Base-by-base conservation (phyloP, 1,140 invertebrate genomes). In the Trichonephila clavata region DNA sequence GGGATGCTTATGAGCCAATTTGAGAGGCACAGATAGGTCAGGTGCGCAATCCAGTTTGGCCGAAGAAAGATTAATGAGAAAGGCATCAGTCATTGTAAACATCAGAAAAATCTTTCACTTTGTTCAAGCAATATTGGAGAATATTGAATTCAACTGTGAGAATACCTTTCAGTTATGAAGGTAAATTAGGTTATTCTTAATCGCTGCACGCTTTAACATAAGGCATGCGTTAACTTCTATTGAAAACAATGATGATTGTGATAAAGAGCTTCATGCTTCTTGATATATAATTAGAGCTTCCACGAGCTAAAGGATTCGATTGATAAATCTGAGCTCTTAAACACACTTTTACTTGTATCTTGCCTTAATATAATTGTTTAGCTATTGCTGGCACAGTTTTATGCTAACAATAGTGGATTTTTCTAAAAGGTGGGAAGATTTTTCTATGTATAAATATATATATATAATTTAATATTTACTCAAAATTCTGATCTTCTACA, bases 1-100 rank as follows among this genome's bases (percentile, higher is more conserved):
- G 71, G 32, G 71, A 32, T 39, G 13, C 32, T 77, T 27, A 39
- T 77, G 71, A 77, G 71, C 71, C 71, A 77, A 32, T 77, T 77
- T 32, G 71, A 18, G 27, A 77, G 27, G 71, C 16, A 83, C 21
- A 83, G 81, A 20, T 84, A 84, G 81, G 81, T 84, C 81, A 84
- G 43, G 21, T 57, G 57, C n/a, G 4, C 43, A 57, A 84, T 84
- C 81, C 81, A 57, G 43, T 84, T 84, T 84, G 57, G 43, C 32
- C 81, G 18, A 84, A 57, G 71, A n/a, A 24, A 84, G 21, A 84
- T 57, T 84, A 84, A 84, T 84, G 81, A 84, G 43, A 57, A 84
- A 77, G 20, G 21, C 43, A 84, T 84, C 57, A 57, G 57, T 84
- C 81, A 84, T 57, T 84, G 43, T 24, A n/a, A 84, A 84, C 57